A percentile compares a stretch with the other conserved stretches of the same genome.
These are phyloP conservation scores for Aphrophora alni DNA, from an alignment of 2,888 invertebrate species.

Conservation along the genomic window DNA sequence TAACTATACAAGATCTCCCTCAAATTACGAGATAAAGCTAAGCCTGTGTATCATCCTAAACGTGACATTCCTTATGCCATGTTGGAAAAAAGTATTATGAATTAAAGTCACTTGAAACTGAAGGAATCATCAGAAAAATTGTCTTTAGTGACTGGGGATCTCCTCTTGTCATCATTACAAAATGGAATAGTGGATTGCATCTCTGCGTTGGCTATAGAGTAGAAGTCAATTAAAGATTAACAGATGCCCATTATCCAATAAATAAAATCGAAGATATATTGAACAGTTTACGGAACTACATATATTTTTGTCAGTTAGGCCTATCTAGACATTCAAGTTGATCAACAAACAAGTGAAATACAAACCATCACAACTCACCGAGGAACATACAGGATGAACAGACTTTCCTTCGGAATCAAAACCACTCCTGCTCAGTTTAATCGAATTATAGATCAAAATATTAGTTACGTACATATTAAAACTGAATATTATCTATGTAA, in stretches of 20 bases:
- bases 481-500: slow-evolving; percentile 40
- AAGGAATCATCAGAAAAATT: neutral
- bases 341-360: slow-evolving; percentile 14
- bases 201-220: slow-evolving; percentile 41
- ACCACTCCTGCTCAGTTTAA: slow-evolving; percentile 28
- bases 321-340: slow-evolving; percentile 41
- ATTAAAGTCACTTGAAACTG: neutral
- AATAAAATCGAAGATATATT: slow-evolving; percentile 40
- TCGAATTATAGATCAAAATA: slow-evolving; percentile 37
- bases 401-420: neutral
- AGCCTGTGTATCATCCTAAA: neutral
- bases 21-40: no score
- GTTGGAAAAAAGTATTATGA: neutral
- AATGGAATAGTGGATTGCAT: neutral
- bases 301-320: slow-evolving; percentile 42
- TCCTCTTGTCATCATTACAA: neutral
- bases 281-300: slow-evolving; percentile 32
- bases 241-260: slow-evolving; percentile 44
- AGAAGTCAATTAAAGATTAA: slow-evolving; percentile 47
- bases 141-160: neutral
- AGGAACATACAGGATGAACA: slow-evolving; percentile 9
- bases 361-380: no score
- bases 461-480: slow-evolving; percentile 20
- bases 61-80: neutral
- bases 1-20: no score